phyloP scores from a whole-genome alignment of 1,140 invertebrate species.

The Drosophila neocordata region DNA sequence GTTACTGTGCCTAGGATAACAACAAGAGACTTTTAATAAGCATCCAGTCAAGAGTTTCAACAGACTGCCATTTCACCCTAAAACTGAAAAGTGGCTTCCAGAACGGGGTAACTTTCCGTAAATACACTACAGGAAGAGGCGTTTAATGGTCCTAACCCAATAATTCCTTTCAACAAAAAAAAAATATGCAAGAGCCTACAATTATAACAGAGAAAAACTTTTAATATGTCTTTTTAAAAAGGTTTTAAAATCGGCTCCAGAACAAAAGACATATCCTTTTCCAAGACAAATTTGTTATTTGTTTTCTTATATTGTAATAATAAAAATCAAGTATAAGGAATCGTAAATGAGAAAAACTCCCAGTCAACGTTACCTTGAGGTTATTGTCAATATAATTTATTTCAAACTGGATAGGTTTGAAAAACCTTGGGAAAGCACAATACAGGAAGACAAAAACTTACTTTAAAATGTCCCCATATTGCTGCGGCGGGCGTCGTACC shows the following conservation, averaged over 20 bases:
- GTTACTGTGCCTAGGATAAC: conserved; percentile 72
- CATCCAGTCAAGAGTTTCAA: conserved; percentile 27
- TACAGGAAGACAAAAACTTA: background rate
- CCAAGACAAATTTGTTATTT: no score
- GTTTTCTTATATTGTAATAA: no score
- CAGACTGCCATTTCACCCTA: background rate
- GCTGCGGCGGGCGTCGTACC: conserved; percentile 56
- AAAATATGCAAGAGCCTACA: conserved; percentile 13
- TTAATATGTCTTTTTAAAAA: no score
- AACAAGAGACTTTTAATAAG: conserved; percentile 78
- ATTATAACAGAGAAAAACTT: background rate
- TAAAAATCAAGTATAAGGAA: no score
- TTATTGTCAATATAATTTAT: background rate
- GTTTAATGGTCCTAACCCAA: conserved; percentile 2
- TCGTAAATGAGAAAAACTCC: no score
- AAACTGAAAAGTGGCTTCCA: conserved; percentile 45
- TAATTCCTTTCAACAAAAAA: background rate
- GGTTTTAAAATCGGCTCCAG: background rate
- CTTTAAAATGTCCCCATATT: conserved; percentile 54
- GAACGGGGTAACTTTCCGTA: conserved; percentile 14
- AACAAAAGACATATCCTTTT: no score
- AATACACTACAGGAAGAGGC: background rate
- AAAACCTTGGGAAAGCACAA: background rate
- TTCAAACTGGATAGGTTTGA: background rate
- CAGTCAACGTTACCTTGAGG: background rate